Conservation (phyloP, 2,113 vertebrate genomes). For the Neodon shergylaensis region DNA sequence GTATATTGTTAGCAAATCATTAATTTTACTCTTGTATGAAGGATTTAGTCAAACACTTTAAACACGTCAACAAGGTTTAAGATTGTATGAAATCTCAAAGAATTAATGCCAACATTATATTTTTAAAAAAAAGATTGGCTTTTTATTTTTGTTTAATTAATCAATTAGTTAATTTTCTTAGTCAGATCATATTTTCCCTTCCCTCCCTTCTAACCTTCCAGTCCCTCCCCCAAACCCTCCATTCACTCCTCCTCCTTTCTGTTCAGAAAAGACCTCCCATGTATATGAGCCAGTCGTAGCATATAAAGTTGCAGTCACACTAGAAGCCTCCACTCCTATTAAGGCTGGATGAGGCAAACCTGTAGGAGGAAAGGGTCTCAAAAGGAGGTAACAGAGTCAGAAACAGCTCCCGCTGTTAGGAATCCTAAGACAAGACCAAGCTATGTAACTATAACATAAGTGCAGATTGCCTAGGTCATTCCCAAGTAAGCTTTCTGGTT, state of each 20-base stretch:
- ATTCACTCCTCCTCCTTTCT: no score
- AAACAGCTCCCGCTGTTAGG: background rate
- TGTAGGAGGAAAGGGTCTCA: background rate
- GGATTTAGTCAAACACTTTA: background rate
- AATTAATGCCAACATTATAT: background rate
- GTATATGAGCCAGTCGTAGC: background rate
- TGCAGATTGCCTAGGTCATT: no score
- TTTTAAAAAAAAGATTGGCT: background rate
- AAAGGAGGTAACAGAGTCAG: background rate
- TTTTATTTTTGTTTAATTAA: no score
- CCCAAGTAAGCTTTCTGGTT: no score
- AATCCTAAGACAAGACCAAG: background rate
- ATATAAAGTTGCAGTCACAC: background rate
- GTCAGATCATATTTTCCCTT: no score
- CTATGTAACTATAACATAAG: no score
- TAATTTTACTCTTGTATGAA: background rate
- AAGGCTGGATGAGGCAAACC: background rate
- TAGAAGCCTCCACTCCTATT: background rate
- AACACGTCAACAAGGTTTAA: background rate
- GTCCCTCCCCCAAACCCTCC: no score
- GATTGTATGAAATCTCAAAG: background rate
- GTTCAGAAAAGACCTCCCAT: no score
- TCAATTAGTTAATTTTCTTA: no score
- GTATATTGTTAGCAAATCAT: background rate
- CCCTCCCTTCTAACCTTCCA: no score